Evolutionary conservation across 2,113 vertebrate genomes (phyloP), one percentile per base, ranked within the genome.

Genomic region (Xiphophorus couchianus): DNA sequence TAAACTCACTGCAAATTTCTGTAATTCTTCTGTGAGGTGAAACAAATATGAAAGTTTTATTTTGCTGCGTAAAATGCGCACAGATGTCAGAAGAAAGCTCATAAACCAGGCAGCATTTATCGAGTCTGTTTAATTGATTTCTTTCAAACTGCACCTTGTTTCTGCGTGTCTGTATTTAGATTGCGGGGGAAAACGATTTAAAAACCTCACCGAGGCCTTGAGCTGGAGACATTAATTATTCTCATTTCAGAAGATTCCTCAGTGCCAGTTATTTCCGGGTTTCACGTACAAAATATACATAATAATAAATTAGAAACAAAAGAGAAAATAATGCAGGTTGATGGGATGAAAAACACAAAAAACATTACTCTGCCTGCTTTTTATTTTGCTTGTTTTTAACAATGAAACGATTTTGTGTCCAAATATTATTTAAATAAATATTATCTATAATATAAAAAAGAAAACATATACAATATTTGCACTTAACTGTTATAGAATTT

Each of bases 101-200:
- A 63, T 76, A 80, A 81, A 91, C 83, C 5, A 84, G 66, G 60
- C 67, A 61, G 79, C 63, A 84, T 87, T 87, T 86, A 88, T 88
- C 73, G 30, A 87, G 86, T 92, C 76, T 64, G 86, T 88, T 65
- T 27, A 69, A 88, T 90, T 81, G 90, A 91, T 90, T 91, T 69
- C 14, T 82, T 82, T 86, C 77, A 83, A 90, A 78, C 64, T 72
- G 74, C 82, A 44, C 42, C 66, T 69, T 74, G 65, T 1, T 87
- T 77, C 30, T 61, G 66, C 73, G 85, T 85, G 28, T 76, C 25
- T 25, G 3, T 82, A 80, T 83, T 82, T 81, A 72, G 71, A 76
- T 83, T 81, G 60, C 76, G 77, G 74, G 66, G 70, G 54, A 73
- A 71, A 62, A 64, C 80, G 31, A 85, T 84, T 71, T 70, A 84